Evolutionary conservation across 2,888 invertebrate species (phyloP).

Genomic region (Drosophila silvestris): DNA sequence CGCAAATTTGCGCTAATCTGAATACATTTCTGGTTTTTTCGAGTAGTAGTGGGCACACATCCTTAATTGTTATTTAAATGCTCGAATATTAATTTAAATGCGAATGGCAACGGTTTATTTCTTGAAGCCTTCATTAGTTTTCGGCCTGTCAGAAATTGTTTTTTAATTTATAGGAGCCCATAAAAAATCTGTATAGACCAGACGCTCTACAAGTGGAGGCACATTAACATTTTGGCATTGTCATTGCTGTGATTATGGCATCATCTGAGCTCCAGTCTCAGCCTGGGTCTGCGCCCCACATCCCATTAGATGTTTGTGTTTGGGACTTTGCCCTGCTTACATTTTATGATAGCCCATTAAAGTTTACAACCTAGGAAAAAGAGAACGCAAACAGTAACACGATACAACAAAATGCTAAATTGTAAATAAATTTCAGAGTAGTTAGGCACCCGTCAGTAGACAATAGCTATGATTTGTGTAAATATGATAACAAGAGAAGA

Average conservation of each 20-base stretch:
- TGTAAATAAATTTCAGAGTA: conserved; percentile 42
- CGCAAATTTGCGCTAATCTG: conserved; percentile 67
- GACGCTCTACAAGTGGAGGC: conserved; percentile 4
- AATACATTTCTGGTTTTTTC: conserved; percentile 30
- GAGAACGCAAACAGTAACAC: conserved; percentile 15
- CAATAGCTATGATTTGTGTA: conserved; percentile 19
- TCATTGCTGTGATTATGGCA: conserved; percentile 65
- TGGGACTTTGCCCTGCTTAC: conserved; percentile 31
- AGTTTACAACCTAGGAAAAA: conserved; percentile 57
- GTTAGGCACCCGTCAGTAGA: neutral
- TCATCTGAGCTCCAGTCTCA: conserved; percentile 32
- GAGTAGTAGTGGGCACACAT: conserved; percentile 1
- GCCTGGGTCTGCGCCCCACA: conserved; percentile 4
- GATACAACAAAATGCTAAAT: conserved; percentile 49
- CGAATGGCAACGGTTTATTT: conserved; percentile 14
- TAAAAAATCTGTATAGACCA: conserved; percentile 53
- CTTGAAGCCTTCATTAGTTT: conserved; percentile 28
- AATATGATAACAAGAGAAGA: neutral
- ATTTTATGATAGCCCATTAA: conserved; percentile 73
- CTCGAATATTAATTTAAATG: conserved; percentile 62
- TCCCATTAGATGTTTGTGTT: conserved; percentile 45
- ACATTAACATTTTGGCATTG: conserved; percentile 66
- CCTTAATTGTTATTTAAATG: conserved; percentile 73
- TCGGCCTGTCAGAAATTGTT: conserved; percentile 56
- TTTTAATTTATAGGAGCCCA: conserved; percentile 71